Evolutionary conservation across 2,797 vertebrate genomes (phyloP).

Genomic region (Carduelis carduelis): DNA sequence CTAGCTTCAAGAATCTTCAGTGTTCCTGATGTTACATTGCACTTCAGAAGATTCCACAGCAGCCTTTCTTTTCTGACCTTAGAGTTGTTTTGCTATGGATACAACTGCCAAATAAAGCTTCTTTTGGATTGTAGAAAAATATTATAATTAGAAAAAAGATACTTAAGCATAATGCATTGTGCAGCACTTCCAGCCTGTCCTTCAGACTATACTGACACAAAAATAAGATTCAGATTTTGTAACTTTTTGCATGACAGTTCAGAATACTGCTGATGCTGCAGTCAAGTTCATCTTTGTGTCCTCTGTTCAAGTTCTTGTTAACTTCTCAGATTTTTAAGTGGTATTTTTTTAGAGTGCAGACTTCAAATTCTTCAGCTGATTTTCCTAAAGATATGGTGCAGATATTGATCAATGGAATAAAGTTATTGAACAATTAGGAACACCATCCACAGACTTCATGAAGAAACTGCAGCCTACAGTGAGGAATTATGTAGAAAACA

Average conservation of each 20-base stretch:
- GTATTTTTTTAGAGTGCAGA: slow-evolving; percentile 7
- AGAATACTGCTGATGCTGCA: neutral
- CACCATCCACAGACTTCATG: slow-evolving; percentile 93
- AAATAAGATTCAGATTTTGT: neutral
- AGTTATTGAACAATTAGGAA: slow-evolving; percentile 96
- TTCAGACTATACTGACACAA: neutral
- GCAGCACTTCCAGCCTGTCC: neutral
- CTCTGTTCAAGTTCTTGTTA: neutral
- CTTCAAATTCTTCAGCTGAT: slow-evolving; percentile 68
- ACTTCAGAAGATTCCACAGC: neutral
- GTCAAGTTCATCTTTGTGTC: neutral
- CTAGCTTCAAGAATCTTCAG: neutral
- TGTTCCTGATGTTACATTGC: neutral
- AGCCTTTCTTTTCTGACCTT: neutral
- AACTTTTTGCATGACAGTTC: slow-evolving; percentile 15
- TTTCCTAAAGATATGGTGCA: slow-evolving; percentile 81
- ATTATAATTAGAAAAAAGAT: neutral
- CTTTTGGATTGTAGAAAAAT: neutral
- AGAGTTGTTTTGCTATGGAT: neutral
- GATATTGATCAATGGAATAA: slow-evolving; percentile 99
- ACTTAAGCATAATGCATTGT: neutral
- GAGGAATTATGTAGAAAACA: slow-evolving; percentile 97
- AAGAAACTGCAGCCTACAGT: slow-evolving; percentile 97
- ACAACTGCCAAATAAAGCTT: neutral
- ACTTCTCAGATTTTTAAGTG: neutral